Conservation (phyloP, 2,797 vertebrate species). For the Epinephelus malabaricus region DNA sequence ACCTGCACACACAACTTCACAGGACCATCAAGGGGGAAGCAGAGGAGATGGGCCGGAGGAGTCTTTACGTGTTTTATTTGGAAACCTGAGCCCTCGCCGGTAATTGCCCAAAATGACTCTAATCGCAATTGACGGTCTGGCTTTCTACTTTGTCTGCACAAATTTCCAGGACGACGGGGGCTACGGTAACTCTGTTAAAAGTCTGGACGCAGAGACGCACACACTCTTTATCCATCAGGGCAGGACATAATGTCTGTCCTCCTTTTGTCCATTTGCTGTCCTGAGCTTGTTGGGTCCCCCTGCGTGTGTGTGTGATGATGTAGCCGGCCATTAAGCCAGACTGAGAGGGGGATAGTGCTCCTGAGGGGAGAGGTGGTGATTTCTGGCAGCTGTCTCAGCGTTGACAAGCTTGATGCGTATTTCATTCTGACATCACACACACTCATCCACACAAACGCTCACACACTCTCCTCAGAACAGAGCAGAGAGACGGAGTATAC, state of each 20-base stretch:
- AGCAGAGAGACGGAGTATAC: background rate
- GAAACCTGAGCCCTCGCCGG: slow-evolving; percentile 74
- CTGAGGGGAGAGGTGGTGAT: slow-evolving; percentile 61
- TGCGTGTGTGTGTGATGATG: slow-evolving; percentile 40
- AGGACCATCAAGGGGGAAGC: slow-evolving; percentile 70
- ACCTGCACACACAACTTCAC: slow-evolving; percentile 67
- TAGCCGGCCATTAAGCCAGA: slow-evolving; percentile 49
- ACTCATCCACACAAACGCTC: slow-evolving; percentile 21
- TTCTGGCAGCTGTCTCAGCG: slow-evolving; percentile 61
- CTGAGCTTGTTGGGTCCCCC: slow-evolving; percentile 25
- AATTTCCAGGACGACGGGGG: slow-evolving; percentile 76
- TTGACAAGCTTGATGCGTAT: slow-evolving; percentile 65
- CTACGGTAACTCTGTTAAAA: slow-evolving; percentile 71
- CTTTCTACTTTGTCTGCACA: slow-evolving; percentile 82
- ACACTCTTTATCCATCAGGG: slow-evolving; percentile 81
- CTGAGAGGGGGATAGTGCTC: slow-evolving; percentile 49
- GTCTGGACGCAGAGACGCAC: slow-evolving; percentile 66
- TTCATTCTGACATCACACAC: slow-evolving; percentile 60
- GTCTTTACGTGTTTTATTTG: slow-evolving; percentile 81
- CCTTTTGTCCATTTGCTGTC: slow-evolving; percentile 57
- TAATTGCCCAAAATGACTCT: slow-evolving; percentile 85
- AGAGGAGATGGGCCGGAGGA: slow-evolving; percentile 72
- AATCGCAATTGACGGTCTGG: slow-evolving; percentile 85
- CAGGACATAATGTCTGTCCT: slow-evolving; percentile 53
- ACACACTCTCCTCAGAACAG: slow-evolving; percentile 11